phyloP scores from a whole-genome alignment of 1,140 invertebrate genomes.

The Nebria ingens region DNA sequence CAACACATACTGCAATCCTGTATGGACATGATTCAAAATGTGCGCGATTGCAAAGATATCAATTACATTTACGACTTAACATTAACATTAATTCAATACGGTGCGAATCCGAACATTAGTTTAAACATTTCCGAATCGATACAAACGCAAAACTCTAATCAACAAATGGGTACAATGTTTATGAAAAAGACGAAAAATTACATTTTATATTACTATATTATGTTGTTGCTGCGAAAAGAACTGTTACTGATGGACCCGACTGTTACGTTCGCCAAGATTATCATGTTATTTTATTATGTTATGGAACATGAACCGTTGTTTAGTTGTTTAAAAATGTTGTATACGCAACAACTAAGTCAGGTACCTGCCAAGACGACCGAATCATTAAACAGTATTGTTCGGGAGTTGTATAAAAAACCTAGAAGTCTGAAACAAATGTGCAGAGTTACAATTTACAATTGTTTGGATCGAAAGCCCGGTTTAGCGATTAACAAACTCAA shows the following conservation, averaged over 20 bases:
- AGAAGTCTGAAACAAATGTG: constrained; percentile 54
- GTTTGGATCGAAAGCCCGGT: constrained; percentile 47
- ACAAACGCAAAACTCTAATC: constrained; percentile 32
- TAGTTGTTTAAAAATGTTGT: constrained; percentile 48
- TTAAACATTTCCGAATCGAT: constrained; percentile 37
- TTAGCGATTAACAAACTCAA: constrained; percentile 53
- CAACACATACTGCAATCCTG: constrained; percentile 57
- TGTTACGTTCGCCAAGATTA: constrained; percentile 49
- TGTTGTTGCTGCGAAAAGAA: constrained; percentile 55
- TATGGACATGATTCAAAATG: constrained; percentile 61
- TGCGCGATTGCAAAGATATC: constrained; percentile 51
- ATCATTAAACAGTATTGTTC: constrained; percentile 47
- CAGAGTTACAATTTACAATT: constrained; percentile 52
- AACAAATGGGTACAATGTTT: constrained; percentile 40
- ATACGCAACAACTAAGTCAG: constrained; percentile 54
- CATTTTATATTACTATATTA: constrained; percentile 58
- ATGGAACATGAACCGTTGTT: constrained; percentile 57
- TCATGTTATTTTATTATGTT: constrained; percentile 53
- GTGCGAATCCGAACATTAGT: constrained; percentile 51
- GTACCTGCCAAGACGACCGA: constrained; percentile 51
- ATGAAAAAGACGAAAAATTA: constrained; percentile 52
- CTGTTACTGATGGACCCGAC: constrained; percentile 53
- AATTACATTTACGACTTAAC: constrained; percentile 58
- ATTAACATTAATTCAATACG: constrained; percentile 53
- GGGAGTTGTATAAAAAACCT: constrained; percentile 49